phyloP scores from a whole-genome alignment of 2,888 invertebrate species.

The Tetheella fluctuosa region DNA sequence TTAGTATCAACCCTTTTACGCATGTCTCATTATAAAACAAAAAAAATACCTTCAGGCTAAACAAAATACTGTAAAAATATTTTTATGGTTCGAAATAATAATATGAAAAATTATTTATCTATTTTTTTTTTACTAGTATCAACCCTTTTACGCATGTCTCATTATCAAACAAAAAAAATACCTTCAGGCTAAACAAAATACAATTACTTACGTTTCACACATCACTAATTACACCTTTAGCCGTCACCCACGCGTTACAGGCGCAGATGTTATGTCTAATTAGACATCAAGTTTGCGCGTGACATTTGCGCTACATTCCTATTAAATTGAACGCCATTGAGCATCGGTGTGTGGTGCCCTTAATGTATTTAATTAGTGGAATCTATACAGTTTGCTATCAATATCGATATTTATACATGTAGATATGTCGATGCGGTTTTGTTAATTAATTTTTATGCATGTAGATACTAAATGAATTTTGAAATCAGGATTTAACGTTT shows the following conservation, averaged over 20 bases:
- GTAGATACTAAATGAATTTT: background rate
- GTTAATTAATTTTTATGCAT: background rate
- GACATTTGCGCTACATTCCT: slow-evolving; percentile 52
- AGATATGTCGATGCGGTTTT: background rate
- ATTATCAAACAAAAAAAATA: background rate
- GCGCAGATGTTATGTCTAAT: slow-evolving; percentile 56
- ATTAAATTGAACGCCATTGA: slow-evolving; percentile 45
- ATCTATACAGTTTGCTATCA: background rate
- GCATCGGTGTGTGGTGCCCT: slow-evolving; percentile 24
- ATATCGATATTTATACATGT: slow-evolving; percentile 12
- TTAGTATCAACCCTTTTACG: background rate
- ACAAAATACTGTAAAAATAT: too few species aligned
- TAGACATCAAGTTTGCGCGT: slow-evolving; percentile 43
- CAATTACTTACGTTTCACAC: background rate
- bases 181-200: background rate
- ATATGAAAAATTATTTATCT: too few species aligned
- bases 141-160: too few species aligned
- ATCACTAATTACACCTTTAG: slow-evolving; percentile 50
- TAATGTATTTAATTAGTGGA: slow-evolving; percentile 64
- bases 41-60: too few species aligned
- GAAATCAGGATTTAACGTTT: background rate
- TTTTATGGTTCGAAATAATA: too few species aligned
- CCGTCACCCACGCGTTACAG: slow-evolving; percentile 44
- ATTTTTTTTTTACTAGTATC: too few species aligned
- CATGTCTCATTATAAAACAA: too few species aligned